phyloP scores from a whole-genome alignment of 2,113 vertebrate genomes.

The Thalassarche chlororhynchos region DNA sequence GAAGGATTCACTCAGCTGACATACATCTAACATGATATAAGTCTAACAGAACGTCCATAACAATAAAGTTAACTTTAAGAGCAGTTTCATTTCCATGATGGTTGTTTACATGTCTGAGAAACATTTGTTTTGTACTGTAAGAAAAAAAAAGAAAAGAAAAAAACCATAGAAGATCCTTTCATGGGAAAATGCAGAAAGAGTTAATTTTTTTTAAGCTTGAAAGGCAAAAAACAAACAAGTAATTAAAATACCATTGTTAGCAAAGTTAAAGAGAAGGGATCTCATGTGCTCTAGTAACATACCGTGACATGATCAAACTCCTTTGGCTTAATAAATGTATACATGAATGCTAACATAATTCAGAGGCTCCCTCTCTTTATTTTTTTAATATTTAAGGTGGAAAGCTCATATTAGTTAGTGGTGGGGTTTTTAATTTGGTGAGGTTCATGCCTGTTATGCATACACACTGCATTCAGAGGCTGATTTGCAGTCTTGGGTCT shows the following conservation, averaged over 20 bases:
- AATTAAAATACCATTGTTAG: neutral
- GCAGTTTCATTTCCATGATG: neutral
- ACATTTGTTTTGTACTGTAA: conserved; percentile 36
- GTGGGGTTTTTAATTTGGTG: neutral
- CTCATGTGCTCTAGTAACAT: neutral
- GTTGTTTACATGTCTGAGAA: conserved; percentile 50
- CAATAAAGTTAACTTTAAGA: neutral
- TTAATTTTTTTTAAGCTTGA: neutral
- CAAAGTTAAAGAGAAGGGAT: neutral
- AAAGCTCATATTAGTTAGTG: neutral
- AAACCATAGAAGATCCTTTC: neutral
- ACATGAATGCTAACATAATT: conserved; percentile 12
- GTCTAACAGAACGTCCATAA: neutral
- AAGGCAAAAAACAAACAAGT: neutral
- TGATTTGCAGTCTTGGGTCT: neutral
- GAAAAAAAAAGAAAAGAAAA: neutral
- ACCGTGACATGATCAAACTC: conserved; percentile 6
- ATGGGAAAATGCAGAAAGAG: neutral
- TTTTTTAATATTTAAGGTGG: neutral
- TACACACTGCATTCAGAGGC: neutral
- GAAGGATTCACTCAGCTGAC: conserved; percentile 10
- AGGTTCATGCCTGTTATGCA: neutral
- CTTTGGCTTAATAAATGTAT: conserved; percentile 62
- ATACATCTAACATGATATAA: neutral
- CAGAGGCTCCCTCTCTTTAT: neutral